Percentiles rank a stretch among this genome's conserved stretches.
phyloP scores from a whole-genome alignment of 2,797 vertebrate genomes.

The Lepilemur ruficaudatus region DNA sequence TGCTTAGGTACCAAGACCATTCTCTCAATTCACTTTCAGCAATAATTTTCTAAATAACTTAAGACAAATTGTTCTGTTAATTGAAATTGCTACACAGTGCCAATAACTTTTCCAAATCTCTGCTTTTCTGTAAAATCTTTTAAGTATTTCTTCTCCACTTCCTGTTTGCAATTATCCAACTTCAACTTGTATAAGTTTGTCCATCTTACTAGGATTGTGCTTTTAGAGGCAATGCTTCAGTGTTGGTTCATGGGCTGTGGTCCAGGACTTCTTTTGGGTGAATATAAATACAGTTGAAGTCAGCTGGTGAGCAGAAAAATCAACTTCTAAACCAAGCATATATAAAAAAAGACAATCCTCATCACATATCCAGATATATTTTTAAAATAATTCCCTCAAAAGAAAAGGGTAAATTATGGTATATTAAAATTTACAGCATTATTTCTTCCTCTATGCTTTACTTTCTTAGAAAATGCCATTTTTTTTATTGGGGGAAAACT shows the following conservation, averaged over 20 bases:
- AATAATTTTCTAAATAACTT: neutral
- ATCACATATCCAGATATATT: neutral
- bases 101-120: neutral
- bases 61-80: neutral
- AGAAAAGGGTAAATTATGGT: neutral
- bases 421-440: neutral
- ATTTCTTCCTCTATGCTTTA: neutral
- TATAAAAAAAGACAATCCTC: neutral
- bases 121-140: neutral
- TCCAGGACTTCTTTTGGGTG: neutral
- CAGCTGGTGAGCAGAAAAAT: neutral
- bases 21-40: neutral
- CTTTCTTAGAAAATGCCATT: neutral
- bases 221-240: constrained; percentile 23
- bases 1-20: neutral
- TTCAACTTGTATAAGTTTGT: neutral
- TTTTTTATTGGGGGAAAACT: too few species aligned
- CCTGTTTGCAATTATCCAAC: neutral
- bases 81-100: neutral
- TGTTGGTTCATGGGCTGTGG: neutral
- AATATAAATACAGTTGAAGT: constrained; percentile 16
- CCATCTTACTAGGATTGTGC: neutral
- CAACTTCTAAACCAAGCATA: constrained; percentile 2
- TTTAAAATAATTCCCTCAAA: neutral
- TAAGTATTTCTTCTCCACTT: neutral